Base-by-base conservation (phyloP, 2,888 invertebrate species). In the Aethes cnicana region DNA sequence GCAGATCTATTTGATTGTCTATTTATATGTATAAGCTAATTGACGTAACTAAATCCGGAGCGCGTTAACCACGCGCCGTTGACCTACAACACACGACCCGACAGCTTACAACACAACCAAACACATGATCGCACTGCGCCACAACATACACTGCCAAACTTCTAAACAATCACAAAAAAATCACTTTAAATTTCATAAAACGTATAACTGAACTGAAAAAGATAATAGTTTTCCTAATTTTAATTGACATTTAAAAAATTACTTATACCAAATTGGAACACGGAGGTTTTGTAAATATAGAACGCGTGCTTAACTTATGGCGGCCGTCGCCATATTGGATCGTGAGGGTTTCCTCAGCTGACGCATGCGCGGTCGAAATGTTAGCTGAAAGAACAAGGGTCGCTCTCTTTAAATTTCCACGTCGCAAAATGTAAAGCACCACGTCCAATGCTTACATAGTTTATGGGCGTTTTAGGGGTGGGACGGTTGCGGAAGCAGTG, bases 261-360 rank as follows among this genome's bases (percentile, higher is more conserved):
- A n/a, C n/a, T 16, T 42, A 33, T 42, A 9, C 18, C 0, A 32
- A 44, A 32, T 30, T 37, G 3, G 36, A 44, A 9, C 32, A 37
- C 44, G 20, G 50, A 17, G 16, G 17, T 18, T 30, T 41, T 73
- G 73, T 76, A 78, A 83, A 83, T 77, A 83, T 59, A 68, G 60
- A 66, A 72, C 79, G 85, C 86, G 88, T 87, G 86, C 73, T 79
- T 66, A 66, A 72, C 74, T 78, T 72, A 73, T 83, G 87, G 85
- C 86, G 85, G 72, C 63, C 75, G 77, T 56, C 86, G 88, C 88
- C 88, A 88, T 88, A 86, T 88, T 88, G 86, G 76, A 79, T 79
- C 64, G 68, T 68, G 74, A 69, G 85, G 84, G 84, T 72, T 71
- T 75, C 59, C 68, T 60, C 54, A 54, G 58, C 66, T 68, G 57